Base-by-base conservation (phyloP, 2,888 invertebrate genomes). In the Agrotis segetum region DNA sequence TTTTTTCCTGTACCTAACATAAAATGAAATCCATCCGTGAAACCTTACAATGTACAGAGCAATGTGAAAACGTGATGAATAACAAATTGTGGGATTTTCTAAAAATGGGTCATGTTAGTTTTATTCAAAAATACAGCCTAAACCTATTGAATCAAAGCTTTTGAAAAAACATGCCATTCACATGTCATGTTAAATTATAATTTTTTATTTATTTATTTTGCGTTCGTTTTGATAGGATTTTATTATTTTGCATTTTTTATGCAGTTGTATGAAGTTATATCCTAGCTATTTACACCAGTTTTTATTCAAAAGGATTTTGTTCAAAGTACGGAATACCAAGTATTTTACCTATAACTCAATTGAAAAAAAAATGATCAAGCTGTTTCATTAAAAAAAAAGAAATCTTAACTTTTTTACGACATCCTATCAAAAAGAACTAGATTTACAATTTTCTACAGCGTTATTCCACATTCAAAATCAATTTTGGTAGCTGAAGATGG, bases 31-130 rank as follows among this genome's bases (percentile, higher is more conserved):
- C 61, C 17, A 71, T 44, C 61, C 21, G 21, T 14, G 29, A 77
- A 76, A 71, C 55, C 75, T n/a, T 76, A 75, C 46, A 70, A 56
- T 16, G 60, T 19, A 65, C 44, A 44, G 21, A 50, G 46, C 40
- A 24, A 59, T 19, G 46, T 67, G 56, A 49, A 76, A 71, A 71
- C 71, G 77, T 76, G 75, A 56, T 58, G 75, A 75, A 63, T 75
- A 62, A 24, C 66, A 68, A 29, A 65, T 75, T 79, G 74, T 46
- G 65, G 71, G 75, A 68, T 67, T 79, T 74, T 55, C 52, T n/a
- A 65, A 61, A 70, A 71, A 56, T 66, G 19, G 52, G 50, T 62
- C 67, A 46, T 71, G 64, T 59, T 65, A 62, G 65, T 52, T 68
- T 71, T 53, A 50, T 61, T 50, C 17, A 56, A 34, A 78, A 53